A percentile compares a stretch with the other conserved stretches of the same genome.
These are phyloP conservation scores for Sterna hirundo DNA, from an alignment of 2,113 vertebrate genomes.

Conservation along the genomic window DNA sequence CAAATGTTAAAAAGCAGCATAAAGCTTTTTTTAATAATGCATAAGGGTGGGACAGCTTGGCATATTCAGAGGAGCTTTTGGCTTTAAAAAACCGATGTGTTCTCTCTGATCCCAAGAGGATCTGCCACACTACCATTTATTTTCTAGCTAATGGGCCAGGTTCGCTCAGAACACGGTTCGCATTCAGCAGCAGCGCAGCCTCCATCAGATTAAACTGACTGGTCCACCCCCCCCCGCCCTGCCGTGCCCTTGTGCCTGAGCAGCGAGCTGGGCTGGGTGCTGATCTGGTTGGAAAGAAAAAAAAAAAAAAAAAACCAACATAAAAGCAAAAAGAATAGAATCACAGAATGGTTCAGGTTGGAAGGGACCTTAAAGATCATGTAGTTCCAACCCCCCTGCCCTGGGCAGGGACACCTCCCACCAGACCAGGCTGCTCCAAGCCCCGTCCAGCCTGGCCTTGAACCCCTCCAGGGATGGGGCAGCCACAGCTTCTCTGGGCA, in stretches of 20 bases:
- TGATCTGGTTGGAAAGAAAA: neutral
- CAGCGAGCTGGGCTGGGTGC: neutral
- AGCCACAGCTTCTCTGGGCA: no score
- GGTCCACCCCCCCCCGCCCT: neutral
- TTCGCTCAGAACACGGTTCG: neutral
- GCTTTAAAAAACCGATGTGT: neutral
- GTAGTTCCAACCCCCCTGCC: no score
- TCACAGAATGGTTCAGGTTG: no score
- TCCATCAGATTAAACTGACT: neutral
- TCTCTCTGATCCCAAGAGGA: conserved; percentile 2
- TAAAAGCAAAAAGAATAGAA: neutral
- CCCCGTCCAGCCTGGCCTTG: no score
- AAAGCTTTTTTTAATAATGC: neutral
- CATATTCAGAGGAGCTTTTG: neutral
- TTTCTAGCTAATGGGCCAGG: neutral
- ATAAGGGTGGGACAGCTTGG: neutral
- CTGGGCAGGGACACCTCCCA: no score
- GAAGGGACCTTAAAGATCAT: no score
- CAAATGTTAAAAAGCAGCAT: neutral
- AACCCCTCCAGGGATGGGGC: no score
- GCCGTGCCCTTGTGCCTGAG: neutral
- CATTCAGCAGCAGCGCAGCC: neutral
- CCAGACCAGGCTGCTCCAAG: no score
- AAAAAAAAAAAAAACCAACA: neutral
- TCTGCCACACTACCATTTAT: neutral